These are phyloP conservation scores for Anguilla anguilla DNA, from an alignment of 2,797 vertebrate species.

Conservation along the genomic window DNA sequence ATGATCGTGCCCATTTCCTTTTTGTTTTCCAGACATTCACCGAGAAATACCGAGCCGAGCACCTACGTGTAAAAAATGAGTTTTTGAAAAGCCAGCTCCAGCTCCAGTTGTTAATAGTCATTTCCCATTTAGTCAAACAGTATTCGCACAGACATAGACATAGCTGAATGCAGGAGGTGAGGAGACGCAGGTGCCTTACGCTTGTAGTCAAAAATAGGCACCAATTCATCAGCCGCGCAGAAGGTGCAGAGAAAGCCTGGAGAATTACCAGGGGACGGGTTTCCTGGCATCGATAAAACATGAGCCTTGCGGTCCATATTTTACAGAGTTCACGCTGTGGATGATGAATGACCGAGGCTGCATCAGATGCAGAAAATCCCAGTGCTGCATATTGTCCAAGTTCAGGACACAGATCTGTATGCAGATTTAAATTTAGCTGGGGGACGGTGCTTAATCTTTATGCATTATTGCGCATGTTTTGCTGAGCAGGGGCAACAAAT, in stretches of 20 bases:
- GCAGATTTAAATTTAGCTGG: not conserved
- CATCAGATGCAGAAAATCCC: not conserved
- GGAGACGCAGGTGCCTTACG: not conserved
- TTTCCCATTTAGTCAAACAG: too few species aligned
- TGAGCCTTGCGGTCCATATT: not conserved
- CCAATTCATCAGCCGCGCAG: not conserved
- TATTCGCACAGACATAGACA: not conserved
- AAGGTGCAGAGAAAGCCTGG: not conserved
- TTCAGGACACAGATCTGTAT: not conserved
- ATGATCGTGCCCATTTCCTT: not conserved
- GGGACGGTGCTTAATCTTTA: not conserved
- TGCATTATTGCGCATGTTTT: not conserved
- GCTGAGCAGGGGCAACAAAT: not conserved
- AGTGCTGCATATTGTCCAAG: not conserved
- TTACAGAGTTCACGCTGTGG: not conserved
- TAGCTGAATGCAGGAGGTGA: not conserved
- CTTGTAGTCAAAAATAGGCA: not conserved
- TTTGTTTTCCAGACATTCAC: not conserved
- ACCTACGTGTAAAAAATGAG: not conserved
- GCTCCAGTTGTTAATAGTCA: not conserved
- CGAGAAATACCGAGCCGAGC: not conserved
- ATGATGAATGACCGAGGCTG: not conserved
- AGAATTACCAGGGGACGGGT: not conserved
- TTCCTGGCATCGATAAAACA: constrained; percentile 16
- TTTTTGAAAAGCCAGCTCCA: not conserved